Base-by-base conservation (phyloP, 92 coral and sea anemone species). In the Galaxea fascicularis region DNA sequence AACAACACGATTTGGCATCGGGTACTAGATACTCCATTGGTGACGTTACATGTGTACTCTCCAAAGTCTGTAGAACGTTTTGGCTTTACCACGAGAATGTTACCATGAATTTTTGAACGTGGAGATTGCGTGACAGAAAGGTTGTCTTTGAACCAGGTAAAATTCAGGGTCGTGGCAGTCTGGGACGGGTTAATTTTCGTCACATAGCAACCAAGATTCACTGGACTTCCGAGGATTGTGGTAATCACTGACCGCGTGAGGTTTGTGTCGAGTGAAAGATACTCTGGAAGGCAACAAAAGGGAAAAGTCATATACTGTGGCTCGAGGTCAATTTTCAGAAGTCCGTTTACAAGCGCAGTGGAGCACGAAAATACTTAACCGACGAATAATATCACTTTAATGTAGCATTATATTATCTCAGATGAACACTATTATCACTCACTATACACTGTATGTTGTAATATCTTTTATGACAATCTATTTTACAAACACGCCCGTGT, bases 191-290 rank as follows among this genome's bases (percentile, higher is more conserved):
- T 68, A n/a, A 17, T 41, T 21, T 66, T 58, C 28, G 26, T 70
- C n/a, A 82, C 86, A 44, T 82, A 82, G 78, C 86, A 82, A 21
- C 78, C 86, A 0, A 82, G 78, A 59, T 82, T 82, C 45, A 71
- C 86, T 8, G 70, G 10, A 41, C 45, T 57, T 10, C 67, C 44
- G 5, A 82, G 39, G 56, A 54, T 4, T 7, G 86, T 82, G 8
- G 78, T 71, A 54, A 82, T 71, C 59, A 70, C 58, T 56, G 0
- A 11, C 41, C 86, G 78, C 9, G 86, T 82, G 20, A 82, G 86
- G 35, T 17, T 41, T 26, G 17, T 13, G 68, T 82, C 59, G 29
- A 41, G 44, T 41, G 68, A 25, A 82, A 71, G 78, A 21, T 62
- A 10, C 31, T 82, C 86, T 82, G 71, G 28, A 15, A 68, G 29